Evolutionary conservation across 2,113 vertebrate species (phyloP).

Genomic region (Zosterops lateralis): DNA sequence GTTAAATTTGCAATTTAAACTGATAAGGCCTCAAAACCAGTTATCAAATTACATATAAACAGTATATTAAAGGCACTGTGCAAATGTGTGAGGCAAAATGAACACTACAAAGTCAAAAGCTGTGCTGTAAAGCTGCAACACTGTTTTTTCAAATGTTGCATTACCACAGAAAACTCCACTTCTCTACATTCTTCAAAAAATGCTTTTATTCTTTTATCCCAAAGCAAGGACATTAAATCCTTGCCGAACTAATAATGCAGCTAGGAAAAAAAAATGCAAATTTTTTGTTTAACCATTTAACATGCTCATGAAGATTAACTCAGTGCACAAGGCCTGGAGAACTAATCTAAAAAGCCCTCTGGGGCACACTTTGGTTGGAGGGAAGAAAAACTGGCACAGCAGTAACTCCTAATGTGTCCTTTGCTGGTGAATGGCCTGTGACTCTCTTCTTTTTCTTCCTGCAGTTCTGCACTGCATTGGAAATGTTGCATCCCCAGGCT

Average conservation of each 20-base stretch:
- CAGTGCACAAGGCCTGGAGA: not conserved
- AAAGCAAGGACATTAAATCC: not conserved
- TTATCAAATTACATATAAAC: not conserved
- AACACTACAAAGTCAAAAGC: not conserved
- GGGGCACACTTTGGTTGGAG: not conserved
- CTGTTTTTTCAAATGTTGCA: not conserved
- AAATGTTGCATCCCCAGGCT: not conserved
- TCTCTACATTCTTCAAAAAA: not conserved
- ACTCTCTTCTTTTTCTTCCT: not conserved
- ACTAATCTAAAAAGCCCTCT: not conserved
- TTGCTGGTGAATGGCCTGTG: not conserved
- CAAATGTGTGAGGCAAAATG: not conserved
- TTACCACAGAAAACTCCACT: not conserved
- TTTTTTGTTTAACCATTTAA: not conserved
- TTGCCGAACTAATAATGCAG: not conserved
- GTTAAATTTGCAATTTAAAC: not conserved
- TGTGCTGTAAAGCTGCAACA: not conserved
- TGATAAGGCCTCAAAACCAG: not conserved
- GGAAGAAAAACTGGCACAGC: not conserved
- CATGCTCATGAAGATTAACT: not conserved
- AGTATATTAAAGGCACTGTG: not conserved
- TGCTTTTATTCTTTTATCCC: not conserved
- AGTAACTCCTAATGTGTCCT: not conserved
- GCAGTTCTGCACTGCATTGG: not conserved
- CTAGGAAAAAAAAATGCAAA: not conserved